These are phyloP conservation scores for Cantharis rufa DNA, from an alignment of 2,888 invertebrate species.

Conservation along the genomic window DNA sequence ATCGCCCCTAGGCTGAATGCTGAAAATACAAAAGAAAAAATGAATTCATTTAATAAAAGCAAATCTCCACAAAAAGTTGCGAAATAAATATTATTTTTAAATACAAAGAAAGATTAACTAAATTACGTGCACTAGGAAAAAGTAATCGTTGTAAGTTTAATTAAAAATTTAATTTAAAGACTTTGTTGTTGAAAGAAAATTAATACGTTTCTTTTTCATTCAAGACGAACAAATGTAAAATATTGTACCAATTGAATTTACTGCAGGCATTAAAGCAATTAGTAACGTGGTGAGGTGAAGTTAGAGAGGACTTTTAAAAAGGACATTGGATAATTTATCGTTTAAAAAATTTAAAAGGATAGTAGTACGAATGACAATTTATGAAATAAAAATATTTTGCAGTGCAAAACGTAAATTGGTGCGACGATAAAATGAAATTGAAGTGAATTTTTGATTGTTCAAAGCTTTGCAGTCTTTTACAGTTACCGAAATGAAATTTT, in stretches of 20 bases:
- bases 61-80: constrained; percentile 7
- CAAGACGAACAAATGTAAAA: background rate
- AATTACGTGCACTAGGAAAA: background rate
- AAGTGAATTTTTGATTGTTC: no score
- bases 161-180: background rate
- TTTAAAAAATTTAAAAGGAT: background rate
- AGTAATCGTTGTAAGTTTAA: background rate
- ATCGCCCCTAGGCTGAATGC: constrained; percentile 12
- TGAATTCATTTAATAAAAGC: constrained; percentile 16
- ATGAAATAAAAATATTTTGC: no score
- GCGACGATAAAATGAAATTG: background rate
- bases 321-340: background rate
- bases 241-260: background rate
- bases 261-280: background rate
- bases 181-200: background rate
- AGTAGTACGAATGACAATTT: no score
- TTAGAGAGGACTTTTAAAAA: background rate
- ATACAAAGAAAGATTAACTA: background rate
- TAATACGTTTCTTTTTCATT: background rate
- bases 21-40: constrained; percentile 17
- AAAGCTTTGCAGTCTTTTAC: background rate
- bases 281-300: background rate
- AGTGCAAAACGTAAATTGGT: no score
- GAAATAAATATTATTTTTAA: background rate
- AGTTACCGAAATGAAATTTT: background rate